Conservation (phyloP, 2,888 invertebrate species). For the Notodonta ziczac region DNA sequence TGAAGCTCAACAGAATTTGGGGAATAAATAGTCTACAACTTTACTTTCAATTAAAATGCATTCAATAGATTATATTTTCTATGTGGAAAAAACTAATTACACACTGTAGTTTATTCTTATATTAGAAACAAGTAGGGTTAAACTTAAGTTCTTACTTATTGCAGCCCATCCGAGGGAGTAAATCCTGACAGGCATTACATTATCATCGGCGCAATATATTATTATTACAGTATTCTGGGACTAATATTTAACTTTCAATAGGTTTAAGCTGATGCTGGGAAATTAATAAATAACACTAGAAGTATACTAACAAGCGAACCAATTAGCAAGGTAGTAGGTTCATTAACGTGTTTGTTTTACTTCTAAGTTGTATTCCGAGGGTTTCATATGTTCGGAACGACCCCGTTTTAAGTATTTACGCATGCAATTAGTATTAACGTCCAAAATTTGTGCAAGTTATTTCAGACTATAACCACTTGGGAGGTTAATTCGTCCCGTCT, state of each 20-base stretch:
- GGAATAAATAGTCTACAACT: not conserved
- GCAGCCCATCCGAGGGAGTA: no score
- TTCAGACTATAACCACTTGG: not conserved
- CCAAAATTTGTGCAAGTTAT: not conserved
- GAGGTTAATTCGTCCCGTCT: not conserved
- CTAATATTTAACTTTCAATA: not conserved
- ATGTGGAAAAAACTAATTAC: not conserved
- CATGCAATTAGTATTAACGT: conserved; percentile 6
- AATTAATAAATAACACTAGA: not conserved
- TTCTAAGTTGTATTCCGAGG: conserved; percentile 6
- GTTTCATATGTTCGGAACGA: conserved; percentile 13
- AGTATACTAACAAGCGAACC: conserved; percentile 12
- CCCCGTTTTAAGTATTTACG: conserved; percentile 21
- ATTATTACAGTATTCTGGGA: not conserved
- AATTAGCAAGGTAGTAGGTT: conserved; percentile 11
- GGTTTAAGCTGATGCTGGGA: not conserved
- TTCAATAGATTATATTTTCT: not conserved
- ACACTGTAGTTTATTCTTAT: not conserved
- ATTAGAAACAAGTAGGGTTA: no score
- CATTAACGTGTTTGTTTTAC: conserved; percentile 11
- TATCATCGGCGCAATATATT: no score
- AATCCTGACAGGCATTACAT: no score
- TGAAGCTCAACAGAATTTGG: not conserved
- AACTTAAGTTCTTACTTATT: no score
- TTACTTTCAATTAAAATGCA: no score